phyloP scores from a whole-genome alignment of 30 jellyfish, hydroid and myxozoan genomes.

The Aurelia sp. region DNA sequence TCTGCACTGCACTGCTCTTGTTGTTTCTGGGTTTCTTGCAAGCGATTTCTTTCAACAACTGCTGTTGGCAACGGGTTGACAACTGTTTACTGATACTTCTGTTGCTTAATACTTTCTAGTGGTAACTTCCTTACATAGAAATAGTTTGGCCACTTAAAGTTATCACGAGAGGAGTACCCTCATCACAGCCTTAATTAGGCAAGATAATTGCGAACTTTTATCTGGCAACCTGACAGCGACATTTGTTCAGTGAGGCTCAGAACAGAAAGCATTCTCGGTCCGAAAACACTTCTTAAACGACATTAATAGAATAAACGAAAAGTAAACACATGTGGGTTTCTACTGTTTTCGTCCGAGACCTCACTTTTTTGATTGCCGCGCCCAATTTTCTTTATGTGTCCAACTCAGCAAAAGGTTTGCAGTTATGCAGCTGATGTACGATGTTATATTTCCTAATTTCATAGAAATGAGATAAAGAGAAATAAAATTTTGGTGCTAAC shows the following conservation, averaged over 20 bases:
- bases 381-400: not conserved
- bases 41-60: too few species aligned
- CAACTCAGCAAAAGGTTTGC: conserved; percentile 1
- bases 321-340: not conserved
- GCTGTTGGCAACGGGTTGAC: too few species aligned
- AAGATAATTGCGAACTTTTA: not conserved
- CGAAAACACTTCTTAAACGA: not conserved
- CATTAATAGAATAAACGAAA: too few species aligned
- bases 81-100: too few species aligned
- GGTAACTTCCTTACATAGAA: too few species aligned
- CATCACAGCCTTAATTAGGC: too few species aligned
- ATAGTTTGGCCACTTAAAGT: too few species aligned
- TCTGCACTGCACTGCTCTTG: too few species aligned
- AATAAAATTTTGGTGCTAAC: not conserved
- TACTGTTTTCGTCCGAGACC: not conserved
- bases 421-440: not conserved
- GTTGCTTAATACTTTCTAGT: too few species aligned
- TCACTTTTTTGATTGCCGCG: conserved; percentile 1
- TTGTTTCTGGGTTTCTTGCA: too few species aligned
- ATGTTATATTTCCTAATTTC: not conserved
- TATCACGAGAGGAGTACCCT: too few species aligned
- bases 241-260: not conserved
- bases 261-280: not conserved
- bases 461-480: not conserved
- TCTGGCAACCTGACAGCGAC: not conserved